Evolutionary conservation across 2,888 invertebrate genomes (phyloP).

Genomic region (Sphaeridia pumilis): DNA sequence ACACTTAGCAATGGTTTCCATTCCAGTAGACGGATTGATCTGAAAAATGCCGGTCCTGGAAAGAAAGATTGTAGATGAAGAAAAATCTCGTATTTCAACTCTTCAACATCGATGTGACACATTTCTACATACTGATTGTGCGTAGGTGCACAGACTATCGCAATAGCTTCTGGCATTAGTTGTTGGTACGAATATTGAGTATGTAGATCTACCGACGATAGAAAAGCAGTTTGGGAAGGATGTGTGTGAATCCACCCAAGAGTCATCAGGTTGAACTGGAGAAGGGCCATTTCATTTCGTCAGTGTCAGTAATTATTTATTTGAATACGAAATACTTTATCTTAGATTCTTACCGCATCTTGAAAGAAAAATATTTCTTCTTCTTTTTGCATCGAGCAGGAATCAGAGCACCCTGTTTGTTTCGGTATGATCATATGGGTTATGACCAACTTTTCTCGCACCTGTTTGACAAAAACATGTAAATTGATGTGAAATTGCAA

Average conservation of each 20-base stretch:
- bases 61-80: too few relatives aligned
- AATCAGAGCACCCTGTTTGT: slow-evolving; percentile 84
- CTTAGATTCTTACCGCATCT: slow-evolving; percentile 46
- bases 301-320: too few relatives aligned
- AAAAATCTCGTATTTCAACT: too few relatives aligned
- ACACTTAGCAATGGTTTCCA: slow-evolving; percentile 77
- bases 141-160: slow-evolving; percentile 90
- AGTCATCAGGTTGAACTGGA: slow-evolving; percentile 71
- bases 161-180: slow-evolving; percentile 94
- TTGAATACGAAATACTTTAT: background rate
- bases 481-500: too few relatives aligned
- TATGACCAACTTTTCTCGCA: slow-evolving; percentile 56
- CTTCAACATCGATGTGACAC: too few relatives aligned
- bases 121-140: slow-evolving; percentile 82
- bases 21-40: slow-evolving; percentile 73
- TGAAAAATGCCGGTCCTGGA: slow-evolving; percentile 79
- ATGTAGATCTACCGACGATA: slow-evolving; percentile 93
- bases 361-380: slow-evolving; percentile 88
- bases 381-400: slow-evolving; percentile 83
- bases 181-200: slow-evolving; percentile 93
- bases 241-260: slow-evolving; percentile 99
- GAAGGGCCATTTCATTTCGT: too few relatives aligned
- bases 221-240: slow-evolving; percentile 91
- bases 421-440: slow-evolving; percentile 87
- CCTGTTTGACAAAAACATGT: too few relatives aligned